These are phyloP conservation scores for Loris lydekkerianus DNA, from an alignment of 2,797 vertebrate genomes.

Conservation along the genomic window DNA sequence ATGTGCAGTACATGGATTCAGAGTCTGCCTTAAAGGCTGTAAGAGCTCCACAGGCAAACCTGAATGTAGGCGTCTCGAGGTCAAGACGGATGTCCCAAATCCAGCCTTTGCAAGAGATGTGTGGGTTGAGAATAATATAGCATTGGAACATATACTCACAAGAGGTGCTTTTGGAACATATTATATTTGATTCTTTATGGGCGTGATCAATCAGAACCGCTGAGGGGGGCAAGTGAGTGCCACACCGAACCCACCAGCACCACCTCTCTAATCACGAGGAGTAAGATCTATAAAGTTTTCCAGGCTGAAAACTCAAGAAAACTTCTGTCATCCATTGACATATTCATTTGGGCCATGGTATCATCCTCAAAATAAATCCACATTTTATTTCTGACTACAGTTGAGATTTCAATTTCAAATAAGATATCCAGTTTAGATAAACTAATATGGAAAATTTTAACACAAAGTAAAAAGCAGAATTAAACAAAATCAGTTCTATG, in stretches of 20 bases:
- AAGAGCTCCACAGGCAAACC: neutral
- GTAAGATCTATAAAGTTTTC: neutral
- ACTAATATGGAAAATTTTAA: neutral
- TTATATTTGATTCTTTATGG: neutral
- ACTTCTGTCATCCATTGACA: neutral
- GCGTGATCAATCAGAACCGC: neutral
- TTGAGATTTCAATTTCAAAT: slow-evolving; percentile 53
- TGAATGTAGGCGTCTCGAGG: neutral
- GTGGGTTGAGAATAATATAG: neutral
- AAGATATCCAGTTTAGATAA: slow-evolving; percentile 22
- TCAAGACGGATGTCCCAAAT: neutral
- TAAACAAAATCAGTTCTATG: slow-evolving; percentile 2
- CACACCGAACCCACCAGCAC: neutral
- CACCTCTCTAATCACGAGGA: neutral
- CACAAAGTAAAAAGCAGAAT: neutral
- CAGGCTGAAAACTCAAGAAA: slow-evolving; percentile 21
- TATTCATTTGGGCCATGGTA: neutral
- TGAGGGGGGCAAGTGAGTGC: neutral
- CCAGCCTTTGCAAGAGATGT: neutral
- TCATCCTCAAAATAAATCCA: slow-evolving; percentile 1
- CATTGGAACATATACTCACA: neutral
- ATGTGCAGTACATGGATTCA: neutral
- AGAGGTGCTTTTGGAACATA: neutral
- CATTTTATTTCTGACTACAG: neutral
- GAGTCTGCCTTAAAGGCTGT: neutral